Conservation (phyloP, 2,888 invertebrate species). For the Agonopterix heracliana region DNA sequence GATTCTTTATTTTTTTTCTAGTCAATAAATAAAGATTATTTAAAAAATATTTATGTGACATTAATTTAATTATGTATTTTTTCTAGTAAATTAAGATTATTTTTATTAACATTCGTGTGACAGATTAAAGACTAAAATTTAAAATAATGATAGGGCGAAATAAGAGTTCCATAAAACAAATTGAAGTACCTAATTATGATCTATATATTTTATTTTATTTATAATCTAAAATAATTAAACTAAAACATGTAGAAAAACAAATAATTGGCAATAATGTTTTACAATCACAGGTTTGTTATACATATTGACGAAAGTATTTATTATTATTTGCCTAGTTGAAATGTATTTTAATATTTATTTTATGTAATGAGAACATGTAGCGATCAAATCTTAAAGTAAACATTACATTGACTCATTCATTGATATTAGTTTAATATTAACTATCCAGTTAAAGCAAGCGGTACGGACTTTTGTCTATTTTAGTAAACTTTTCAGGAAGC, state of each 20-base stretch:
- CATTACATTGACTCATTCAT: conserved; percentile 37
- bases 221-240: conserved; percentile 26
- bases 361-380: conserved; percentile 23
- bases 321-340: conserved; percentile 16
- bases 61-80: neutral
- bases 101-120: neutral
- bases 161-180: conserved; percentile 8
- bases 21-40: neutral
- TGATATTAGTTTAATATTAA: conserved; percentile 27
- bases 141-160: neutral
- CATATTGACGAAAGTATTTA: conserved; percentile 10
- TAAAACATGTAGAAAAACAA: conserved; percentile 32
- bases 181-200: conserved; percentile 7
- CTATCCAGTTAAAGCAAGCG: conserved; percentile 46
- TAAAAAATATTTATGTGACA: no score
- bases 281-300: conserved; percentile 48
- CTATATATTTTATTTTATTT: conserved; percentile 20
- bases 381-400: conserved; percentile 20
- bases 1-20: neutral
- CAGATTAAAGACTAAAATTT: no score
- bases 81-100: neutral
- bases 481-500: neutral
- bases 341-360: conserved; percentile 26
- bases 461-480: conserved; percentile 27
- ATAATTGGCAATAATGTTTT: conserved; percentile 40